Evolutionary conservation across 2,113 vertebrate genomes (phyloP), one percentile per base, ranked within the genome.

Genomic region (Tympanuchus pallidicinctus): DNA sequence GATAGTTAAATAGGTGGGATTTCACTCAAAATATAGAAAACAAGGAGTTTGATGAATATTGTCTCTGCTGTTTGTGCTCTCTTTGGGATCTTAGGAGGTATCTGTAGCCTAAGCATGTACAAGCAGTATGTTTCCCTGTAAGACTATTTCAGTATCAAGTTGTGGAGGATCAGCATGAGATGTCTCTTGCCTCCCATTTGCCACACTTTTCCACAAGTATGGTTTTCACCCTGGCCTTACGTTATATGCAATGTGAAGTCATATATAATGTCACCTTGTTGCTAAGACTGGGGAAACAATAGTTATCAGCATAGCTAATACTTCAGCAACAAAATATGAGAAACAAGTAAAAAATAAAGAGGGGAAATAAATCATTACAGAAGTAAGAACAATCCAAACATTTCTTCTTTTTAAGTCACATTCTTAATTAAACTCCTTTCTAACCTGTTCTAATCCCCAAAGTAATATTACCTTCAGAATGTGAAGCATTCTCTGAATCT

Each of bases 41-140:
- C 10, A 1, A 28, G 15, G 10, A 24, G 45, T 48, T 81, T 38
- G 67, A 63, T 60, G 25, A 40, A 5, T 36, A 11, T 20, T 82
- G 28, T 70, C 13, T 56, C 38, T 69, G 42, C 48, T 75, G 4
- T n/a, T 70, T 87, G 36, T 18, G 5, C 70, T 86, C 50, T 75
- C 52, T 59, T 36, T 13, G 5, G 24, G 20, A 63, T 83, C 9
- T 83, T 43, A 79, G 28, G 47, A 65, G 36, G 17, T 45, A 70
- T 56, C 86, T 89, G 43, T 72, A 66, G n/a, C 57, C 81, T 84
- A 56, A 69, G 57, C 57, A 24, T 27, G 15, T 74, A 84, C 34
- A 15, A 48, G 59, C 22, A 13, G 15, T 8, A 32, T 34, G 8
- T 56, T 83, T 6, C 82, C 9, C 52, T 88, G 40, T 38, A 57